Conservation (phyloP, 2,797 vertebrate genomes). For the Cetoscarus ocellatus region DNA sequence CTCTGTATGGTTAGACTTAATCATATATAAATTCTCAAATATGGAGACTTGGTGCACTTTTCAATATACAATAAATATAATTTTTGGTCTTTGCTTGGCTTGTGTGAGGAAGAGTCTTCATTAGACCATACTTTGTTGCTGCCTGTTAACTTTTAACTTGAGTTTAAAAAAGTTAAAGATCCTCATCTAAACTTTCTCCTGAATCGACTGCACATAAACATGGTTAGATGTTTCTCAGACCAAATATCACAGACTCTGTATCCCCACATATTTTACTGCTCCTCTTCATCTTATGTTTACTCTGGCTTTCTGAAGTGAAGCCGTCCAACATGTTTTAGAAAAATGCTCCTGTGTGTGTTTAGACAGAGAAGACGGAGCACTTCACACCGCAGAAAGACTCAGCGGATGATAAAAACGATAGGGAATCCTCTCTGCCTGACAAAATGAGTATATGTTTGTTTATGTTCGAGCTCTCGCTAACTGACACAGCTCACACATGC, state of each 20-base stretch:
- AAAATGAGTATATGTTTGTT: conserved; percentile 76
- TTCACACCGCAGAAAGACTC: conserved; percentile 40
- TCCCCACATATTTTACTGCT: conserved; percentile 57
- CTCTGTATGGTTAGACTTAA: no score
- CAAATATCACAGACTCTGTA: conserved; percentile 48
- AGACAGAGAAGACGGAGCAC: conserved; percentile 44
- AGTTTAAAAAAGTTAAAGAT: no score
- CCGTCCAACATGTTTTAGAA: conserved; percentile 34
- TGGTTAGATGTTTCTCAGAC: conserved; percentile 44
- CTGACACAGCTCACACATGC: conserved; percentile 58
- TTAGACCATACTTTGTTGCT: no score
- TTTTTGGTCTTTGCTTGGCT: no score
- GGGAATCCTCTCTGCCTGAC: conserved; percentile 54
- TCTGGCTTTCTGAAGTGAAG: conserved; percentile 44
- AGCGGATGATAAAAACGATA: conserved; percentile 57
- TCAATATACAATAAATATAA: no score
- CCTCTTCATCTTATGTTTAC: conserved; percentile 60
- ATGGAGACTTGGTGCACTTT: no score
- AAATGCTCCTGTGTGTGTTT: conserved; percentile 40
- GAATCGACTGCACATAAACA: conserved; percentile 25
- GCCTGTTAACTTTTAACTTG: no score
- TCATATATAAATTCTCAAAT: no score
- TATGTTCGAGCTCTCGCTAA: conserved; percentile 50
- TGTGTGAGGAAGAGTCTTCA: no score
- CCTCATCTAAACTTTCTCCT: neutral